Evolutionary conservation across 2,797 vertebrate genomes (phyloP), one percentile per base, ranked within the genome.

Genomic region (Phalloptychus januarius): DNA sequence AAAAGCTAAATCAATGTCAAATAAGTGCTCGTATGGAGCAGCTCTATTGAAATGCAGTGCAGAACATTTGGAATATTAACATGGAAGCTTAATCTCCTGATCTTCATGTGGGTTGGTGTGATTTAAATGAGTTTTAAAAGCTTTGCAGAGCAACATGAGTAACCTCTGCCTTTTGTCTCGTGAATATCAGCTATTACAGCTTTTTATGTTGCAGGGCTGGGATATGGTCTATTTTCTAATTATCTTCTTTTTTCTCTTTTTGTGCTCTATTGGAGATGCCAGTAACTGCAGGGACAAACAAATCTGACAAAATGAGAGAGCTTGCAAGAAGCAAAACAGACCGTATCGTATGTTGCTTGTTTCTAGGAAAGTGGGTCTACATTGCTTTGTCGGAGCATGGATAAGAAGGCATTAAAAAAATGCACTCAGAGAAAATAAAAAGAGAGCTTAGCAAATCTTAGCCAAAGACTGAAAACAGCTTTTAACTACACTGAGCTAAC

Each of bases 361-460:
- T 88, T 83, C 71, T 80, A 79, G 80, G 56, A 46, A 75, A 72
- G 33, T 48, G 67, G 50, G 23, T 74, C 70, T 36, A 74, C 28
- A n/a, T 76, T 74, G 77, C 80, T 78, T 72, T 75, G 78, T 81
- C 44, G 20, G 25, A 38, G 74, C 36, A 12, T 23, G 56, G 78
- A 87, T 88, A 87, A 83, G 45, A 83, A 61, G 18, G 42, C 33
- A 84, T 63, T 40, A 71, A 50, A 63, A 46, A 65, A 86, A 63
- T 81, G 50, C 77, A 79, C 77, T 77, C 40, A 61, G 79, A 56
- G 78, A 72, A 83, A 87, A 80, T 77, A 82, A 50, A 16, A 46
- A 54, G 58, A 77, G 72, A 76, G 77, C 80, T 85, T 83, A 85
- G 75, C 79, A 89, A 89, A 88, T 84, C 86, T 86, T 77, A 76